These are phyloP conservation scores for Strix uralensis DNA, from an alignment of 2,113 vertebrate genomes.

Conservation along the genomic window DNA sequence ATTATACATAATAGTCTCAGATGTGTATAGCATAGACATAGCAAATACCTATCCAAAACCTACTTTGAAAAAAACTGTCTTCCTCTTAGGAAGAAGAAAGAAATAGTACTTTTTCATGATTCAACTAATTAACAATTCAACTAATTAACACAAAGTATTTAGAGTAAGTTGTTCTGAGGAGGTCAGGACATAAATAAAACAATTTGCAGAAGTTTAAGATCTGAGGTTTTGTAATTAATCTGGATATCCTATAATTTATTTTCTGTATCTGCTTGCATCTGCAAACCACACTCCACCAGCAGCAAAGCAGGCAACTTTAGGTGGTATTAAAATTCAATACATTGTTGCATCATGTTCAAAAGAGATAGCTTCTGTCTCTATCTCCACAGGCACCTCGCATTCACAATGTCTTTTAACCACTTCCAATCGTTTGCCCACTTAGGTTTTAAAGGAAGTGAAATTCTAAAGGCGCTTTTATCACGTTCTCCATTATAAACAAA, in stretches of 20 bases:
- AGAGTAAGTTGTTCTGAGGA: background rate
- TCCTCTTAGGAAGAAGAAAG: background rate
- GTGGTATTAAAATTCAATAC: background rate
- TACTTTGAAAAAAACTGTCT: background rate
- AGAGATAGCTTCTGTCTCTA: background rate
- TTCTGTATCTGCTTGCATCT: background rate
- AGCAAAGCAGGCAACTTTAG: background rate
- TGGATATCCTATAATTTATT: background rate
- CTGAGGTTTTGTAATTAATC: background rate
- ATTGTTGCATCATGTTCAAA: background rate
- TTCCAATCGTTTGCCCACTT: background rate
- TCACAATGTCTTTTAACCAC: background rate
- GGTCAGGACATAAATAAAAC: background rate
- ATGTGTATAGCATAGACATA: background rate
- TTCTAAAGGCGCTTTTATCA: background rate
- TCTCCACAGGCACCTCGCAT: background rate
- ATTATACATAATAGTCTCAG: background rate
- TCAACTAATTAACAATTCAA: background rate
- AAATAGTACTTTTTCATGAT: background rate
- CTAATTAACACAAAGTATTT: background rate
- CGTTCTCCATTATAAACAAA: background rate
- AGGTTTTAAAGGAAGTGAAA: background rate
- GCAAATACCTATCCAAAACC: background rate
- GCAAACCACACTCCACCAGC: background rate
- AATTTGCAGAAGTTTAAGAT: background rate